Evolutionary conservation across 2,113 vertebrate genomes (phyloP).

Genomic region (Ictalurus punctatus): DNA sequence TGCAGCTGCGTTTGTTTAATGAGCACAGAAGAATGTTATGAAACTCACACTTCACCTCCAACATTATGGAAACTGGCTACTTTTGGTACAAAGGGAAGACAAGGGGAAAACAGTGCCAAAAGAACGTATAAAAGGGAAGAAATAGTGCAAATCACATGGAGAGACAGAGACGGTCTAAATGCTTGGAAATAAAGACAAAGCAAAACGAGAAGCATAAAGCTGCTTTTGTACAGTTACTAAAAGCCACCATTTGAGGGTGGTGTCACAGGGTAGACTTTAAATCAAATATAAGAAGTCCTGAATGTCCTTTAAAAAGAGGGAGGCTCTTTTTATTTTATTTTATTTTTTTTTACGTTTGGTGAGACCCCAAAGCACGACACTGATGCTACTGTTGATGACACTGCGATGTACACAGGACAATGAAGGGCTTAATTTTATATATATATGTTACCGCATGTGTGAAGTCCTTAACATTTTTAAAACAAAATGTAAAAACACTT

Average conservation of each 20-base stretch:
- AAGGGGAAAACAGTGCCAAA: conserved; percentile 9
- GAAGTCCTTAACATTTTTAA: not conserved
- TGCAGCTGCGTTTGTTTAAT: not conserved
- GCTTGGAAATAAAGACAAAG: not conserved
- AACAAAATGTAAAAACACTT: not conserved
- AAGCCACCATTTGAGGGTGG: conserved; percentile 2
- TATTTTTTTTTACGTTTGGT: conserved; percentile 10
- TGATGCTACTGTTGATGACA: conserved; percentile 35
- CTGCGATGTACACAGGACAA: not conserved
- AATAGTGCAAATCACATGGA: not conserved
- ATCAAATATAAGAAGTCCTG: conserved; percentile 47
- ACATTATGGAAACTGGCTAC: not conserved
- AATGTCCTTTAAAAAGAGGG: conserved; percentile 49
- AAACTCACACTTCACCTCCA: conserved; percentile 4
- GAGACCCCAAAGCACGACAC: conserved; percentile 26
- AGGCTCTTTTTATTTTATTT: not conserved
- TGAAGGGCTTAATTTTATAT: not conserved
- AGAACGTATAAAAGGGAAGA: conserved; percentile 1
- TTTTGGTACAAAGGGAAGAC: not conserved
- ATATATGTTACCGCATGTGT: not conserved
- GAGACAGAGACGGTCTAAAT: not conserved
- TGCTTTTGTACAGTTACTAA: conserved; percentile 1
- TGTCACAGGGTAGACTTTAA: conserved; percentile 45
- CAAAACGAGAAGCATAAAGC: not conserved
- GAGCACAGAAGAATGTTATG: conserved; percentile 13